A percentile compares a stretch with the other conserved stretches of the same genome.
These are phyloP conservation scores for Sthenelais limicola DNA, from an alignment of 2,888 invertebrate genomes.

Conservation along the genomic window DNA sequence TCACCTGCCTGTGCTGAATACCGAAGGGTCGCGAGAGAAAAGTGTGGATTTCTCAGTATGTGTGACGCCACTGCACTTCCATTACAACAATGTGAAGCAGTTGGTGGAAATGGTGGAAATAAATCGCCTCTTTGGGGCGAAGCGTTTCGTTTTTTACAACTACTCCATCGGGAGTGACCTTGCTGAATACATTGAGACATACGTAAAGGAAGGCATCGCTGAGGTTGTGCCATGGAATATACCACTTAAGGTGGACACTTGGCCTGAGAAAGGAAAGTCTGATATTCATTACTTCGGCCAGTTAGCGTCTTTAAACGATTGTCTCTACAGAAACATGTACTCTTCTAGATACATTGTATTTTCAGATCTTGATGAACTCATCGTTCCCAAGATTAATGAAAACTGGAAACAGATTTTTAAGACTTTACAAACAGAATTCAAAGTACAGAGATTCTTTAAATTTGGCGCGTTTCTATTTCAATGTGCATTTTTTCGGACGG, in stretches of 20 bases:
- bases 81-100: constrained; percentile 44
- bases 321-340: constrained; percentile 52
- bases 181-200: constrained; percentile 39
- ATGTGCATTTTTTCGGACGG: constrained; percentile 87
- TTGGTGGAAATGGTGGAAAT: constrained; percentile 49
- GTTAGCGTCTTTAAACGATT: constrained; percentile 52
- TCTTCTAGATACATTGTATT: constrained; percentile 48
- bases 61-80: constrained; percentile 48
- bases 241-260: constrained; percentile 46
- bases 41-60: constrained; percentile 49
- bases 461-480: constrained; percentile 88
- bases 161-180: constrained; percentile 43
- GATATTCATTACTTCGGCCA: constrained; percentile 54
- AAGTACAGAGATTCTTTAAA: constrained; percentile 68
- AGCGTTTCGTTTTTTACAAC: constrained; percentile 51
- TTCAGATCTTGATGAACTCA: constrained; percentile 52
- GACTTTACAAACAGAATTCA: neutral
- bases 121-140: constrained; percentile 51
- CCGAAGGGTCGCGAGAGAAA: neutral
- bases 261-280: constrained; percentile 21
- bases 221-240: constrained; percentile 50
- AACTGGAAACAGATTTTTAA: constrained; percentile 15
- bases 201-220: constrained; percentile 44
- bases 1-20: constrained; percentile 16
- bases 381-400: constrained; percentile 41